phyloP scores from a whole-genome alignment of 2,113 vertebrate species.

The Poeciliopsis occidentalis region DNA sequence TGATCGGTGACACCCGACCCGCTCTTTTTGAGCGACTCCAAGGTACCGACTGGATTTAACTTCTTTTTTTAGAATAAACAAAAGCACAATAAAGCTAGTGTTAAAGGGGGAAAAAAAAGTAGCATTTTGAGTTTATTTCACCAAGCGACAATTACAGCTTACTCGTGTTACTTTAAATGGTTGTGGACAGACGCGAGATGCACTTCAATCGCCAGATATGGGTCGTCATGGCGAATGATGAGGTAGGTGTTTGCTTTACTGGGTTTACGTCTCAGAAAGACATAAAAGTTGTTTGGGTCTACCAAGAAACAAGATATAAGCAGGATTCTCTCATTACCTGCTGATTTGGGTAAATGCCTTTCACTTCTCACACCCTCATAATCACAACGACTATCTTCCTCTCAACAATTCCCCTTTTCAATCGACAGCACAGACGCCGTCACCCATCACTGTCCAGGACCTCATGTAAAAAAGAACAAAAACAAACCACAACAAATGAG shows the following conservation, averaged over 20 bases:
- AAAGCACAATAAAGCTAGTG: conserved; percentile 37
- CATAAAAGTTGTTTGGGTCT: conserved; percentile 16
- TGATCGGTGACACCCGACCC: conserved; percentile 43
- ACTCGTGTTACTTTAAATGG: conserved; percentile 37
- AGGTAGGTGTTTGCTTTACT: conserved; percentile 39
- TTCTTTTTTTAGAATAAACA: conserved; percentile 61
- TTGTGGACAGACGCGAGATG: conserved; percentile 14
- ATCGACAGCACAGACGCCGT: conserved; percentile 36
- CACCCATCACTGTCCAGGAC: conserved; percentile 39
- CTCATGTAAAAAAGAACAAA: conserved; percentile 8
- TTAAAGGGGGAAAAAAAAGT: conserved; percentile 30
- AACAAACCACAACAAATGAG: conserved; percentile 34
- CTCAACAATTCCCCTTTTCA: conserved; percentile 20
- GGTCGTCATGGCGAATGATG: conserved; percentile 42
- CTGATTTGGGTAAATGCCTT: conserved; percentile 30
- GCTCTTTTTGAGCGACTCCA: conserved; percentile 46
- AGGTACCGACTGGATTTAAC: conserved; percentile 35
- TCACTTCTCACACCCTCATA: conserved; percentile 5
- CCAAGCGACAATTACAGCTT: conserved; percentile 48
- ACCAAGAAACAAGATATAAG: conserved; percentile 21
- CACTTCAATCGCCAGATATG: conserved; percentile 22
- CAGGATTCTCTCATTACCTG: conserved; percentile 54
- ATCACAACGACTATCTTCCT: neutral
- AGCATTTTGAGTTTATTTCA: conserved; percentile 35
- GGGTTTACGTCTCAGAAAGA: conserved; percentile 32